Evolutionary conservation across 1,140 invertebrate genomes (phyloP).

Genomic region (Panagrolaimus sp.): DNA sequence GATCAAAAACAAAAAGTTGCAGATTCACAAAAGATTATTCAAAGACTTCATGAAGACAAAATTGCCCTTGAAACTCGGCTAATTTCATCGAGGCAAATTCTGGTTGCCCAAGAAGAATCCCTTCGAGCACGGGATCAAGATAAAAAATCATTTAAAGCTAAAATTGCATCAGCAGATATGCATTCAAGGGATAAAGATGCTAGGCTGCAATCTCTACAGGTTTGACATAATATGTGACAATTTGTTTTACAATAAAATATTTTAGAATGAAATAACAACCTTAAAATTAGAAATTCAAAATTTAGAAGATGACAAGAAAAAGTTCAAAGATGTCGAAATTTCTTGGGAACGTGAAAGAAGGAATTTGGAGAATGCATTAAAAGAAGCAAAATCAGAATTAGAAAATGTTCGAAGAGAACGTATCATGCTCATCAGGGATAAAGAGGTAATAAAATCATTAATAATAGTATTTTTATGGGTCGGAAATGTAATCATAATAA

Average conservation of each 20-base stretch:
- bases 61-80: conserved; percentile 4
- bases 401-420: neutral
- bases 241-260: too few species aligned
- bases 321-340: neutral
- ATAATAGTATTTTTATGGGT: neutral
- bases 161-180: conserved; percentile 25
- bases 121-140: conserved; percentile 24
- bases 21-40: neutral
- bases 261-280: neutral
- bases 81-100: conserved; percentile 18
- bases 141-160: conserved; percentile 18
- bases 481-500: neutral
- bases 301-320: conserved; percentile 5
- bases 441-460: neutral
- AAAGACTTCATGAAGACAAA: neutral
- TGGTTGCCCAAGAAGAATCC: conserved; percentile 25
- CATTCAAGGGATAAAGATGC: conserved; percentile 25
- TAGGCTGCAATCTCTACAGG: neutral
- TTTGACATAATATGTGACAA: too few species aligned
- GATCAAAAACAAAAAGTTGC: neutral
- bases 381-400: neutral
- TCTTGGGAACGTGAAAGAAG: neutral
- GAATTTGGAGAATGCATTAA: neutral
- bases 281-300: neutral
- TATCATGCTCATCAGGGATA: neutral